These are phyloP conservation scores for Dipodomys merriami DNA, from an alignment of 2,113 vertebrate species.

Conservation along the genomic window DNA sequence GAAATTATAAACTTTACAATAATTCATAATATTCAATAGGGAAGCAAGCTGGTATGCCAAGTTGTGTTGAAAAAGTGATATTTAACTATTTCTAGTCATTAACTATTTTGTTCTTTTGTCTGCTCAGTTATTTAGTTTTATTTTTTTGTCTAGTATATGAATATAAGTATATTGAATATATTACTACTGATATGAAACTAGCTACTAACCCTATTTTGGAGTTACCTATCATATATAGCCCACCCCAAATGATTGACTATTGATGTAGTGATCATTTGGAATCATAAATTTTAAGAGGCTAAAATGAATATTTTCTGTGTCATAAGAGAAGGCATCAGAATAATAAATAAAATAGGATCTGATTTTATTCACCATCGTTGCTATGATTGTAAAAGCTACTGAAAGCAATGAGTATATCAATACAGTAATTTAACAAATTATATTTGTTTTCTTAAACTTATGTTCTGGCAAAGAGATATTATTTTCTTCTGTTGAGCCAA, in stretches of 20 bases:
- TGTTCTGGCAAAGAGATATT: background rate
- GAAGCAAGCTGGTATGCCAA: background rate
- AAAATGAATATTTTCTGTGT: background rate
- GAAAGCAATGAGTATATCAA: background rate
- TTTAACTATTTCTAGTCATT: conserved; percentile 5
- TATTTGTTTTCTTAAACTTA: background rate
- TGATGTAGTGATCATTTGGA: background rate
- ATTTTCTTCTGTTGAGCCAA: background rate
- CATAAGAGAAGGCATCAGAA: background rate
- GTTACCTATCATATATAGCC: background rate
- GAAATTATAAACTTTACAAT: background rate
- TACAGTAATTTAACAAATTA: background rate
- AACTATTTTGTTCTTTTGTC: background rate
- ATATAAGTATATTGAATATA: background rate
- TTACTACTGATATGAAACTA: background rate
- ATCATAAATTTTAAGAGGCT: background rate
- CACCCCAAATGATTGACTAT: background rate
- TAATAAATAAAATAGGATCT: background rate
- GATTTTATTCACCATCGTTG: background rate
- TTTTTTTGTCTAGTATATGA: background rate
- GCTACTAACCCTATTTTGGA: fast-evolving
- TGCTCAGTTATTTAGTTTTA: background rate
- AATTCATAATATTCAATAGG: background rate
- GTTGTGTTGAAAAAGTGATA: background rate
- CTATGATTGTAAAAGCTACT: background rate